Percentiles rank a stretch among this genome's conserved stretches.
Conservation (phyloP, 2,888 invertebrate genomes). For the Aphrophora alni region DNA sequence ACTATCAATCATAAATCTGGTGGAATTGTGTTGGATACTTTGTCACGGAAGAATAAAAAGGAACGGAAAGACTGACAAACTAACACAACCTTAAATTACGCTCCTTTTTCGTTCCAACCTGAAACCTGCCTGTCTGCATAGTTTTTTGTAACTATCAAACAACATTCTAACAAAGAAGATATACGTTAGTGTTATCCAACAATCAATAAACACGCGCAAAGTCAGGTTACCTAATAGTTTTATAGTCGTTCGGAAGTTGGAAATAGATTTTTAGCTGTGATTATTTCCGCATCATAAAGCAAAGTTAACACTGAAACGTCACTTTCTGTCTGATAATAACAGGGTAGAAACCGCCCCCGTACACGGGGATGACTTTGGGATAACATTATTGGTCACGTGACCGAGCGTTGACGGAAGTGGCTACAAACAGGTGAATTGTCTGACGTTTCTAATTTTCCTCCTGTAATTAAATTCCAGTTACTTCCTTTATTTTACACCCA, state of each 20-base stretch:
- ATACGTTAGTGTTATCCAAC: too few species aligned
- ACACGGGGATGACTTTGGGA: not conserved
- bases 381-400: not conserved
- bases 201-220: not conserved
- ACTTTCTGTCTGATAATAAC: not conserved
- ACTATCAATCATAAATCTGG: too few species aligned
- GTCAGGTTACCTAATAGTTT: not conserved
- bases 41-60: too few species aligned
- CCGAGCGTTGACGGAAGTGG: not conserved
- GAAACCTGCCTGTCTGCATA: too few species aligned
- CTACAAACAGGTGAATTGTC: not conserved
- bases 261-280: not conserved
- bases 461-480: not conserved
- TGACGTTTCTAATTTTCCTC: not conserved
- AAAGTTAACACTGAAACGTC: not conserved
- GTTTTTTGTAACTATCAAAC: too few species aligned
- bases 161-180: too few species aligned
- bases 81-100: too few species aligned
- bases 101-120: too few species aligned
- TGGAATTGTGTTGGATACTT: too few species aligned
- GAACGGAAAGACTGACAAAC: too few species aligned
- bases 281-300: not conserved
- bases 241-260: not conserved
- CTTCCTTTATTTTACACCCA: not conserved
- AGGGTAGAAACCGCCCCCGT: not conserved